phyloP scores from a whole-genome alignment of 2,797 vertebrate species.

The Rhinichthys osculus region DNA sequence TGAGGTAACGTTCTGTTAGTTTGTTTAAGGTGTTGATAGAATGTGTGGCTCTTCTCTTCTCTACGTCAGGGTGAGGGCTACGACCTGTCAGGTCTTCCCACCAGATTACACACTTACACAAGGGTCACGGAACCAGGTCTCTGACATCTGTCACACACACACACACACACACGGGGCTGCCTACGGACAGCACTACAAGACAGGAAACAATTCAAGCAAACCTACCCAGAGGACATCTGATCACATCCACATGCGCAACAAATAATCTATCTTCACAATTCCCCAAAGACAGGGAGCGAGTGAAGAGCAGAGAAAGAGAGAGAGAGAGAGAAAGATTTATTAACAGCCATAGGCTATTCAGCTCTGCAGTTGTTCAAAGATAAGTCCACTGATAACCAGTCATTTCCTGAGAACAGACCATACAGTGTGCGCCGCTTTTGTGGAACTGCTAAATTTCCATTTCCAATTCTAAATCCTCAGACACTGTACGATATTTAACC shows the following conservation, averaged over 20 bases:
- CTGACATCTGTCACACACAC: slow-evolving; percentile 43
- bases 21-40: slow-evolving; percentile 56
- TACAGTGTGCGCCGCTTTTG: slow-evolving; percentile 15
- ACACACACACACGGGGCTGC: slow-evolving; percentile 62
- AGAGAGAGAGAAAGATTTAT: slow-evolving; percentile 70
- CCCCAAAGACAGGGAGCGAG: slow-evolving; percentile 61
- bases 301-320: slow-evolving; percentile 73
- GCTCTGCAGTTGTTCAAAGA: slow-evolving; percentile 66
- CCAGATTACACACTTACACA: slow-evolving; percentile 36
- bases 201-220: slow-evolving; percentile 73
- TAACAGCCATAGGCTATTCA: slow-evolving; percentile 64
- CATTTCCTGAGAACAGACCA: slow-evolving; percentile 36
- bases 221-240: slow-evolving; percentile 71
- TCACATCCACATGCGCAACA: slow-evolving; percentile 54
- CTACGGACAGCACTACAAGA: slow-evolving; percentile 35
- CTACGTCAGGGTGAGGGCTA: slow-evolving; percentile 58
- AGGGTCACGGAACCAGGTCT: slow-evolving; percentile 28
- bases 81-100: slow-evolving; percentile 31
- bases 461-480: slow-evolving; percentile 39
- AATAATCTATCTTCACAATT: slow-evolving; percentile 50
- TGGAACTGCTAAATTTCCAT: slow-evolving; percentile 42
- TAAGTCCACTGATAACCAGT: slow-evolving; percentile 52
- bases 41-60: slow-evolving; percentile 65
- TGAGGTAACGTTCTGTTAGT: slow-evolving; percentile 2
- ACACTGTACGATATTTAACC: slow-evolving; percentile 64